These are phyloP conservation scores for Porites lobata DNA, from an alignment of 92 coral and sea anemone species.

Conservation along the genomic window DNA sequence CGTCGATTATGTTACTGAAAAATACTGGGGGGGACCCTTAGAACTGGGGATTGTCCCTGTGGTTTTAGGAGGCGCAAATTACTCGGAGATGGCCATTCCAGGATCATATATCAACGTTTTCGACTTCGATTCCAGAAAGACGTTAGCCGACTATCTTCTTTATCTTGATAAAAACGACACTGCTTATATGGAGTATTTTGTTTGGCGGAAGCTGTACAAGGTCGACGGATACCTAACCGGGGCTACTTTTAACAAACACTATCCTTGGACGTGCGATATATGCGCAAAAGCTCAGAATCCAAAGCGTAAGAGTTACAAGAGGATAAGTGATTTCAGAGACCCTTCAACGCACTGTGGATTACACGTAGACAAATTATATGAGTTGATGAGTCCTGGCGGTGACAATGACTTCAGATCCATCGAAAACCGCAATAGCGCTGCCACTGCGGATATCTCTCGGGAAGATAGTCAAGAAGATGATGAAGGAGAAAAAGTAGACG, in stretches of 20 bases:
- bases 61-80: conserved; percentile 85
- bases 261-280: conserved; percentile 84
- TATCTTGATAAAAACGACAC: conserved; percentile 77
- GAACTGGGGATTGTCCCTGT: conserved; percentile 77
- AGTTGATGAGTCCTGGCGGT: neutral
- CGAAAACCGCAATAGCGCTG: neutral
- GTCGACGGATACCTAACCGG: conserved; percentile 9
- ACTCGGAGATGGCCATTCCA: conserved; percentile 79
- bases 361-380: conserved; percentile 24
- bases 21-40: conserved; percentile 80
- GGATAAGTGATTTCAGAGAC: conserved; percentile 36
- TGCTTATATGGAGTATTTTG: conserved; percentile 84
- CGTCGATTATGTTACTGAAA: conserved; percentile 86
- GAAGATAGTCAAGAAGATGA: neutral
- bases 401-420: neutral
- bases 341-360: conserved; percentile 49
- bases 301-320: conserved; percentile 45
- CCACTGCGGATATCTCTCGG: neutral
- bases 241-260: conserved; percentile 19
- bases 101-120: conserved; percentile 83
- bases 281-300: conserved; percentile 75
- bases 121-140: conserved; percentile 79
- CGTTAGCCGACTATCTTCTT: conserved; percentile 72
- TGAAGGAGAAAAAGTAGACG: neutral
- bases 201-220: conserved; percentile 75